A percentile compares a stretch with the other conserved stretches of the same genome.
phyloP scores from a whole-genome alignment of 1,140 invertebrate genomes.

The Phenacoccus solenopsis region DNA sequence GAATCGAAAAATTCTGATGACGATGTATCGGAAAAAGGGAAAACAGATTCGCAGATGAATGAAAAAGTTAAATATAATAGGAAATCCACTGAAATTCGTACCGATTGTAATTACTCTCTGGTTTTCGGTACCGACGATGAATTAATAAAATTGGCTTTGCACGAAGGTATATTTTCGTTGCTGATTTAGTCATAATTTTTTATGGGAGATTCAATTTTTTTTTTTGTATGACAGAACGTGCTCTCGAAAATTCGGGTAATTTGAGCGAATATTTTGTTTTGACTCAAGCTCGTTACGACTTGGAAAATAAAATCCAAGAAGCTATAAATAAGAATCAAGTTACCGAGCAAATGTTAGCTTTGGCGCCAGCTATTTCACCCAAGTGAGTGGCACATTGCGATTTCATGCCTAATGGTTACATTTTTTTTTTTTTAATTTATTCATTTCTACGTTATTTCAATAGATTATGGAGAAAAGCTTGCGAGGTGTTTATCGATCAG shows the following conservation, averaged over 20 bases:
- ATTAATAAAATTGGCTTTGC: not conserved
- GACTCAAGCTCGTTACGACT: not conserved
- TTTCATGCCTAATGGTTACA: not conserved
- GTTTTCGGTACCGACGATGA: not conserved
- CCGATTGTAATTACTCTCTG: not conserved
- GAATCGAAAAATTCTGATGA: not conserved
- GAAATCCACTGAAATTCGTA: not conserved
- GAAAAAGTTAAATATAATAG: not conserved
- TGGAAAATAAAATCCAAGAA: not conserved
- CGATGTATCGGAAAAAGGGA: not conserved
- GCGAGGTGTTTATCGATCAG: not conserved
- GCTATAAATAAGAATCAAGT: constrained; percentile 7
- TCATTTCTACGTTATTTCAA: not conserved
- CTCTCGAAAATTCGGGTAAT: not conserved
- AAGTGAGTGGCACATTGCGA: not conserved
- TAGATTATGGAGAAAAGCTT: not conserved
- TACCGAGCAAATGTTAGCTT: not conserved
- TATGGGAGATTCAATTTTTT: not conserved
- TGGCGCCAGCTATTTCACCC: not conserved
- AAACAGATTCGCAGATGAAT: not conserved
- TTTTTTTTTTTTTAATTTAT: not conserved
- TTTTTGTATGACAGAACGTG: not conserved
- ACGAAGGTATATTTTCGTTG: not conserved
- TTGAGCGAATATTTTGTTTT: not conserved
- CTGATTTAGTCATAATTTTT: not conserved